Evolutionary conservation across 2,888 invertebrate genomes (phyloP).

Genomic region (Bruchidius siliquastri): DNA sequence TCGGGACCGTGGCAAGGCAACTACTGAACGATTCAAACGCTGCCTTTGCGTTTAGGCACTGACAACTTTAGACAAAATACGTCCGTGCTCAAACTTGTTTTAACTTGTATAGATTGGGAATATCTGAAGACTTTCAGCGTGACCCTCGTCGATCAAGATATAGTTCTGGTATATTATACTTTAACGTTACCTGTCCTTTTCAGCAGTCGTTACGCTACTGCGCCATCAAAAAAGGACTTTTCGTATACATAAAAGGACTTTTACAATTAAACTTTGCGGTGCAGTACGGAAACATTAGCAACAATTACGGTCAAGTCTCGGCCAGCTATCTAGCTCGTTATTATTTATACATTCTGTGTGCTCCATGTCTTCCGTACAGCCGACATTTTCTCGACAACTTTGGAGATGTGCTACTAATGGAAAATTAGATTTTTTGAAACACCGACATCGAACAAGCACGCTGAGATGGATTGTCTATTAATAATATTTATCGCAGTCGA

Average conservation of each 20-base stretch:
- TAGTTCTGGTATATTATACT: too few relatives aligned
- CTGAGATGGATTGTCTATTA: background rate
- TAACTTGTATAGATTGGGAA: too few relatives aligned
- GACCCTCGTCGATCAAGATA: too few relatives aligned
- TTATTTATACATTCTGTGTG: conserved; percentile 28
- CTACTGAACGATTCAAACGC: too few relatives aligned
- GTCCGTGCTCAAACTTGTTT: too few relatives aligned
- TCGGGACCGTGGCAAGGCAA: too few relatives aligned
- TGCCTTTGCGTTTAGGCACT: too few relatives aligned
- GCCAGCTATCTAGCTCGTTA: conserved; percentile 24
- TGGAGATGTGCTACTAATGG: conserved; percentile 5
- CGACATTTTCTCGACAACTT: conserved; percentile 6
- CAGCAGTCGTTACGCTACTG: background rate
- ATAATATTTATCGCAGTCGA: background rate
- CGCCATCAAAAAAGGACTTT: conserved; percentile 18
- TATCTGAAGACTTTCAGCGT: too few relatives aligned
- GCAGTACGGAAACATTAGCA: conserved; percentile 27
- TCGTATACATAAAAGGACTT: conserved; percentile 25
- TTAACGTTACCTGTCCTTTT: too few relatives aligned
- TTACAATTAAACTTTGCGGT: conserved; percentile 24
- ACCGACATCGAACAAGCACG: background rate
- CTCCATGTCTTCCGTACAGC: conserved; percentile 9
- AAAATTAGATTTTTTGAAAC: background rate
- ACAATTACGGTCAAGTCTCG: conserved; percentile 26
- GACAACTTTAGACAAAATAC: too few relatives aligned